phyloP scores from a whole-genome alignment of 2,888 invertebrate genomes.

The Cylindroiulus punctatus region DNA sequence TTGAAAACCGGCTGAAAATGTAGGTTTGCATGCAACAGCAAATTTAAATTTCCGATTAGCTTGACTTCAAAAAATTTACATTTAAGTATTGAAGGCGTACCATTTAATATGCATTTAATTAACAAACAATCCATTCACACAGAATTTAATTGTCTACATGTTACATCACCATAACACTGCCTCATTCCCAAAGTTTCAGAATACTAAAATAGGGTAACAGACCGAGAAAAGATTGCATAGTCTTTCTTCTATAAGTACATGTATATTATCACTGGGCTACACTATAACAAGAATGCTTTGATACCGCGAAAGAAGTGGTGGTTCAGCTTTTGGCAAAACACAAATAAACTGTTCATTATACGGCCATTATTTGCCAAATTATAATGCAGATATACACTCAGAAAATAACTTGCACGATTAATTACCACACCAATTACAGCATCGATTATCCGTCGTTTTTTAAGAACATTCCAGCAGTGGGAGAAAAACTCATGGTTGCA shows the following conservation, averaged over 20 bases:
- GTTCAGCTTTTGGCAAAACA: background rate
- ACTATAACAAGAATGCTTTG: background rate
- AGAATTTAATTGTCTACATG: too few relatives aligned
- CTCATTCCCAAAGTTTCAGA: too few relatives aligned
- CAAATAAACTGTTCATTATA: background rate
- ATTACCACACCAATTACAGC: background rate
- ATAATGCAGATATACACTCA: conserved; percentile 13
- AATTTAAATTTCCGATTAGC: background rate
- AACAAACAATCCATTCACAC: too few relatives aligned
- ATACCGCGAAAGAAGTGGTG: background rate
- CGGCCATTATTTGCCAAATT: background rate
- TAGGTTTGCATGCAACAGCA: background rate
- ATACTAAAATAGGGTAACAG: too few relatives aligned
- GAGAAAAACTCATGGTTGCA: background rate
- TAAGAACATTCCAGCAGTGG: too few relatives aligned
- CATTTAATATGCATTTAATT: too few relatives aligned
- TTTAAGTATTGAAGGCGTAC: too few relatives aligned
- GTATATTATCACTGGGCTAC: too few relatives aligned
- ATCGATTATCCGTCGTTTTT: background rate
- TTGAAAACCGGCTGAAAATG: background rate
- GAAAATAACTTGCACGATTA: background rate
- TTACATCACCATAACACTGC: too few relatives aligned
- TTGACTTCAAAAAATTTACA: background rate
- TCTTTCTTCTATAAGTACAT: too few relatives aligned
- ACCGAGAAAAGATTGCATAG: too few relatives aligned